Percentiles rank a stretch among this genome's conserved stretches.
Conservation (phyloP, 2,113 vertebrate species). For the Oophaga pumilio region DNA sequence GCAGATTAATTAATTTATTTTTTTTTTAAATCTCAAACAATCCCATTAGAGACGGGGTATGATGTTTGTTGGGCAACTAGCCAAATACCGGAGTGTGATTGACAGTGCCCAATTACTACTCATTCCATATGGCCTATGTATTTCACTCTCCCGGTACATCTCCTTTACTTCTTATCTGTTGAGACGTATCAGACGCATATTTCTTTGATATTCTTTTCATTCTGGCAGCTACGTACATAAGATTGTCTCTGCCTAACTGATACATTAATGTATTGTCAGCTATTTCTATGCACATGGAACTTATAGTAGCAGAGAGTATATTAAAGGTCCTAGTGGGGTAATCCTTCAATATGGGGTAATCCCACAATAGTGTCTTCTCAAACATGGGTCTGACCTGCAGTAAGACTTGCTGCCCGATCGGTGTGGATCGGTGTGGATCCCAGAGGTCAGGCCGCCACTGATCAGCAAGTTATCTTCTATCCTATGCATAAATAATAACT, state of each 20-base stretch:
- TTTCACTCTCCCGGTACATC: constrained; percentile 31
- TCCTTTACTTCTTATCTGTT: constrained; percentile 37
- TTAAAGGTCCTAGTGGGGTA: neutral
- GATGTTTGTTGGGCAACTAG: neutral
- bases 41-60: neutral
- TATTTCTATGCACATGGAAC: neutral
- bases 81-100: constrained; percentile 36
- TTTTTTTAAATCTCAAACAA: neutral
- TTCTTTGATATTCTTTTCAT: constrained; percentile 40
- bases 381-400: too few species aligned
- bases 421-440: too few species aligned
- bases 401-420: too few species aligned
- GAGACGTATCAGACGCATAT: constrained; percentile 41
- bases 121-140: constrained; percentile 40
- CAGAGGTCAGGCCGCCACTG: too few species aligned
- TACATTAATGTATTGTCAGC: neutral
- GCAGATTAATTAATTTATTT: neutral
- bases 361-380: too few species aligned
- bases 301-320: neutral
- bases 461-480: too few species aligned
- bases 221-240: constrained; percentile 31
- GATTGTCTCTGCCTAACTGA: neutral
- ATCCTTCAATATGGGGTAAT: neutral
- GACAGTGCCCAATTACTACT: constrained; percentile 32
- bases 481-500: too few species aligned